A percentile compares a stretch with the other conserved stretches of the same genome.
Evolutionary conservation across 2,797 vertebrate genomes (phyloP).

Genomic region (Babyrousa celebensis): DNA sequence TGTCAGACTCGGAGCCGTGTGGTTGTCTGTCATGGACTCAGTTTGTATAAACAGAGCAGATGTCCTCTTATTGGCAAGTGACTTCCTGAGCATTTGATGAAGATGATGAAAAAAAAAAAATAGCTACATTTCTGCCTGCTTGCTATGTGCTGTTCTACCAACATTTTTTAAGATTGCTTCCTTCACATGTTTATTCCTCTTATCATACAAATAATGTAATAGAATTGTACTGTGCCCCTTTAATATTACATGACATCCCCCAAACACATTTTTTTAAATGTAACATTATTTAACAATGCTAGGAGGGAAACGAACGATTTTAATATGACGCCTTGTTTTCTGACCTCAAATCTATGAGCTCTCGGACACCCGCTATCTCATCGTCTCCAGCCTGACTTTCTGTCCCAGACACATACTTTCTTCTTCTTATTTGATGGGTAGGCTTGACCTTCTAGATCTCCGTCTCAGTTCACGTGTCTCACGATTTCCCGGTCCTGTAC

Average conservation of each 20-base stretch:
- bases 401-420: not conserved
- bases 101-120: not conserved
- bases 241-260: too few species aligned
- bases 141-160: conserved; percentile 54
- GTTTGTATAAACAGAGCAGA: not conserved
- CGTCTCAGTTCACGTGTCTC: conserved; percentile 7
- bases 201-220: too few species aligned
- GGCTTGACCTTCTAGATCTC: not conserved
- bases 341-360: not conserved
- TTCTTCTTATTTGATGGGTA: conserved; percentile 25
- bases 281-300: too few species aligned
- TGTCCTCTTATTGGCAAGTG: not conserved
- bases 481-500: conserved; percentile 37
- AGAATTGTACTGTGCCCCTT: too few species aligned
- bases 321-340: not conserved
- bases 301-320: not conserved
- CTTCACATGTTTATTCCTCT: too few species aligned
- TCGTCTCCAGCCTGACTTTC: not conserved
- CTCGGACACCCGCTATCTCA: not conserved
- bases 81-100: not conserved
- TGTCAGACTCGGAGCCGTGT: not conserved
- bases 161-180: too few species aligned
- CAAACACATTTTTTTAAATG: too few species aligned
- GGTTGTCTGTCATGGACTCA: not conserved
- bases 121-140: not conserved